These are phyloP conservation scores for Aphaenogaster rudis DNA, from an alignment of 1,140 invertebrate species.

Conservation along the genomic window DNA sequence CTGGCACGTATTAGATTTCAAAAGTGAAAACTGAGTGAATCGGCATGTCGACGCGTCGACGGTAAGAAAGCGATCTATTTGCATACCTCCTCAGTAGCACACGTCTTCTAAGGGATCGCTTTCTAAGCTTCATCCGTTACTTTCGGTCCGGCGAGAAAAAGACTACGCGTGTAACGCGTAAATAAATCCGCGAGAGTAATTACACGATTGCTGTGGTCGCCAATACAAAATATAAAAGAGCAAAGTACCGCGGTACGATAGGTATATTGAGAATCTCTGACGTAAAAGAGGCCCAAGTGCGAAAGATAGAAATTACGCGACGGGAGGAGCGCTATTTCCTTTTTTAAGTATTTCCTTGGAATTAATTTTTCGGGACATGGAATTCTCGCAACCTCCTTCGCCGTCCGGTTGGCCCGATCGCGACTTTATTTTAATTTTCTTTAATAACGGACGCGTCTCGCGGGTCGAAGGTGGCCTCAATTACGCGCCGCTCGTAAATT, in stretches of 20 bases:
- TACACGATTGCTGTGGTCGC: no score
- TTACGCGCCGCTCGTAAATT: constrained; percentile 38
- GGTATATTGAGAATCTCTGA: background rate
- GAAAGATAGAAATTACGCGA: background rate
- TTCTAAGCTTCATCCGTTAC: constrained; percentile 13
- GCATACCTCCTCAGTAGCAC: background rate
- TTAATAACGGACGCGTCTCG: background rate
- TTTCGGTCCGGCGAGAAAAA: background rate
- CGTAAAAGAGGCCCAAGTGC: background rate
- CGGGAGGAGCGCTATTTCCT: background rate
- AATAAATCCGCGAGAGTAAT: background rate
- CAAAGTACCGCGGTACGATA: background rate
- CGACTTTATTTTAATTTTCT: background rate
- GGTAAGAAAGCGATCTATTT: constrained; percentile 54
- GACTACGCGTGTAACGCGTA: background rate
- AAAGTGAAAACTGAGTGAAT: constrained; percentile 49
- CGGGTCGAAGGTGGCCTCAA: constrained; percentile 34
- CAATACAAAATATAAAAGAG: background rate
- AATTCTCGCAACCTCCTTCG: background rate
- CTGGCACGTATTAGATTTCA: constrained; percentile 32
- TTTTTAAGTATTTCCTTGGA: background rate
- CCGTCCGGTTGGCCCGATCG: background rate
- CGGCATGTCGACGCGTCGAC: background rate
- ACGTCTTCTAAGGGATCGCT: background rate
- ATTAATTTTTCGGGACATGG: background rate